Evolutionary conservation across 2,888 invertebrate species (phyloP).

Genomic region (Aphodius granarius): DNA sequence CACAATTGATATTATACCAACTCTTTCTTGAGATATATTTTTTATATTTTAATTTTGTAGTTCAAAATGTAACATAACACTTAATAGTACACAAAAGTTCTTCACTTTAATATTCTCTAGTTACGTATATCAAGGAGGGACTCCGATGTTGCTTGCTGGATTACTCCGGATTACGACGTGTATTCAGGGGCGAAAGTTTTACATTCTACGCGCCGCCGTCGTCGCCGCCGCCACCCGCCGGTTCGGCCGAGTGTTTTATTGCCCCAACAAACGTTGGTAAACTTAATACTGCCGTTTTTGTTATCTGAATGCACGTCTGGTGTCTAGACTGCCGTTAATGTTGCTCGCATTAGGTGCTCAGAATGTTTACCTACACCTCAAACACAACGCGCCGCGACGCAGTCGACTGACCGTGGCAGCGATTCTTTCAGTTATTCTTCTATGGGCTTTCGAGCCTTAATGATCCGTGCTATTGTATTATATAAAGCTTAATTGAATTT

Average conservation of each 20-base stretch:
- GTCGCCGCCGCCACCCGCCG: neutral
- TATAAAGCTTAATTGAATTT: neutral
- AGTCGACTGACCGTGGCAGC: neutral
- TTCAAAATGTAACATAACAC: too few species aligned
- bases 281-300: neutral
- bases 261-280: neutral
- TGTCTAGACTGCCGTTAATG: conserved; percentile 10
- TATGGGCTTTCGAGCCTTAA: neutral
- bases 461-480: neutral
- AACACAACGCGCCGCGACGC: neutral
- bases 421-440: neutral
- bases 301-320: conserved; percentile 2
- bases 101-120: neutral
- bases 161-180: neutral
- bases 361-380: conserved; percentile 2
- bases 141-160: neutral
- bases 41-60: neutral
- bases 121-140: neutral
- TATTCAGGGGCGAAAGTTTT: neutral
- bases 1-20: neutral
- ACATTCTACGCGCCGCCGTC: neutral
- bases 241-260: neutral
- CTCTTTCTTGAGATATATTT: neutral
- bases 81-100: too few species aligned
- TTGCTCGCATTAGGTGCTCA: neutral